Evolutionary conservation across 2,113 vertebrate species (phyloP).

Genomic region (Sturnira hondurensis): DNA sequence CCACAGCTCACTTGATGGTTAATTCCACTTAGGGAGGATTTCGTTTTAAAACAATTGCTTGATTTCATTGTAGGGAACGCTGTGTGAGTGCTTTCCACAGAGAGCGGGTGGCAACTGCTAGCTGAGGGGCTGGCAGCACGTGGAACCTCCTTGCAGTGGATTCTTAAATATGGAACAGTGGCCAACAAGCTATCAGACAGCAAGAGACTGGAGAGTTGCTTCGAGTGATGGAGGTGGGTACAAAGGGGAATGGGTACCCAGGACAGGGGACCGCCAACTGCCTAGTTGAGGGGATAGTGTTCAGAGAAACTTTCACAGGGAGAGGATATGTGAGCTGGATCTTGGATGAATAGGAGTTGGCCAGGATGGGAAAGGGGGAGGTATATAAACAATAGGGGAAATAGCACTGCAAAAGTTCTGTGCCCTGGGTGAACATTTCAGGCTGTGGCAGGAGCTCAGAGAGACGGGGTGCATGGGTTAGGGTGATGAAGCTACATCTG

Average conservation of each 20-base stretch:
- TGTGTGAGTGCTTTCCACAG: background rate
- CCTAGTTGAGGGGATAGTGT: background rate
- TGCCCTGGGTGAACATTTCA: background rate
- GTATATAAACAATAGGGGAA: background rate
- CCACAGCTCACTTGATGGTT: background rate
- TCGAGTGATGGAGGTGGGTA: background rate
- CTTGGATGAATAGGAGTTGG: background rate
- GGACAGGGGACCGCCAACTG: background rate
- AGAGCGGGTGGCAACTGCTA: slow-evolving; percentile 4
- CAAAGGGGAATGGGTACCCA: background rate
- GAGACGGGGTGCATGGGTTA: background rate
- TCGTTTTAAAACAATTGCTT: slow-evolving; percentile 23
- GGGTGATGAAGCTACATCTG: background rate
- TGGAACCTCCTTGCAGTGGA: background rate
- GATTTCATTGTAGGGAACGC: background rate
- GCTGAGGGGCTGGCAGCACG: background rate
- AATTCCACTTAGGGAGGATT: background rate
- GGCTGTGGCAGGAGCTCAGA: background rate
- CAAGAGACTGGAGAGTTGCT: background rate
- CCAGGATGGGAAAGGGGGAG: background rate
- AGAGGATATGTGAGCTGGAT: background rate
- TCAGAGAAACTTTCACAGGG: background rate
- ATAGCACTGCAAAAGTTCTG: background rate
- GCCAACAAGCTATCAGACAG: background rate
- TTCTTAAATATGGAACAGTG: background rate